A percentile compares a stretch with the other conserved stretches of the same genome.
Evolutionary conservation across 2,888 invertebrate species (phyloP).

Genomic region (Nemoura dubitans): DNA sequence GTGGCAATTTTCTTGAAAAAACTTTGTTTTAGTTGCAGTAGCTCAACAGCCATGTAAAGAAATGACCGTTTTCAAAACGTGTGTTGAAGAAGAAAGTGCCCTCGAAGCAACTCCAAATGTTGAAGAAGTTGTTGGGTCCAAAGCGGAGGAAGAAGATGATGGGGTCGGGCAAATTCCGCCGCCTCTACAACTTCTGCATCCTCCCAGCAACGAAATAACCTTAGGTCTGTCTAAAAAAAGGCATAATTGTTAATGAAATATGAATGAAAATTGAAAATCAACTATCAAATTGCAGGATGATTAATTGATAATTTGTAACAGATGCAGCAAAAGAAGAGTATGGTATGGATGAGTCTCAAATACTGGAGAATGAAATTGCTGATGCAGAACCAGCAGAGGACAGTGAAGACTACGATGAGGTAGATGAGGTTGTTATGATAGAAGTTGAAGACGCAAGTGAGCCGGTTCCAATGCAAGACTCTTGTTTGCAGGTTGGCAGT

Average conservation of each 20-base stretch:
- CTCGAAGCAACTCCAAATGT: conserved; percentile 54
- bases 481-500: conserved; percentile 77
- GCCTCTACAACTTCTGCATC: conserved; percentile 72
- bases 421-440: conserved; percentile 75
- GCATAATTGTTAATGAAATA: no score
- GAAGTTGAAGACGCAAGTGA: conserved; percentile 82
- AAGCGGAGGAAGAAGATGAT: conserved; percentile 74
- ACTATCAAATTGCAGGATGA: no score
- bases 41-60: conserved; percentile 62
- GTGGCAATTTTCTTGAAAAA: no score
- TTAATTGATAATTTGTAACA: conserved; percentile 15
- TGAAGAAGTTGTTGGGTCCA: conserved; percentile 55
- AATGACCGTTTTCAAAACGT: conserved; percentile 71
- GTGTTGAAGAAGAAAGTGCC: conserved; percentile 62
- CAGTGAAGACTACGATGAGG: conserved; percentile 31
- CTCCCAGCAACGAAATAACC: conserved; percentile 50
- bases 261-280: no score
- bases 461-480: conserved; percentile 86
- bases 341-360: conserved; percentile 44
- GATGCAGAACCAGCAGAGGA: conserved; percentile 44
- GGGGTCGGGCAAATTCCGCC: conserved; percentile 83
- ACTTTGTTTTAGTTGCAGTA: conserved; percentile 56
- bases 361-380: conserved; percentile 46
- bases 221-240: no score
- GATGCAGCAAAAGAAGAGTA: conserved; percentile 47